These are phyloP conservation scores for Phalloptychus januarius DNA, from an alignment of 2,797 vertebrate genomes.

Conservation along the genomic window DNA sequence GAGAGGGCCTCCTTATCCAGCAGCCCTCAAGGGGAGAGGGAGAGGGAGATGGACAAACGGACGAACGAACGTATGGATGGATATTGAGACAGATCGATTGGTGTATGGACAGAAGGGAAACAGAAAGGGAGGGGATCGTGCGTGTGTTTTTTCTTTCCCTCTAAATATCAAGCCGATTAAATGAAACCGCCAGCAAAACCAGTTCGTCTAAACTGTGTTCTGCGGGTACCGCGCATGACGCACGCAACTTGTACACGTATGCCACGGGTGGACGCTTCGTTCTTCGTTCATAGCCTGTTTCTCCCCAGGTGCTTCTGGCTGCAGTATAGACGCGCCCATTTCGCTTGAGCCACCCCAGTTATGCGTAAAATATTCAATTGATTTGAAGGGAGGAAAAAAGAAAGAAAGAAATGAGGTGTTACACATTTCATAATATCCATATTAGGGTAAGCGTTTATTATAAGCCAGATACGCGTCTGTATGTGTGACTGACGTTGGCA, in stretches of 20 bases:
- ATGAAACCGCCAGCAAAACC: background rate
- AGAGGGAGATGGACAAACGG: constrained; percentile 59
- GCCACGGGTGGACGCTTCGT: constrained; percentile 44
- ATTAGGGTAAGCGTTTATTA: constrained; percentile 21
- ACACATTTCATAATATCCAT: constrained; percentile 1
- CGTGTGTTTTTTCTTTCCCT: background rate
- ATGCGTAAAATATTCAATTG: constrained; percentile 29
- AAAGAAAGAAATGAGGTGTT: background rate
- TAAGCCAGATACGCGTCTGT: constrained; percentile 16
- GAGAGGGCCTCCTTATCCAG: constrained; percentile 68
- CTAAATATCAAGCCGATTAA: constrained; percentile 35
- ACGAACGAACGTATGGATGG: constrained; percentile 36
- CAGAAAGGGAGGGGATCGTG: constrained; percentile 12
- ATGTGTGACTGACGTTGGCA: constrained; percentile 18
- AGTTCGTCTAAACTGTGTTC: constrained; percentile 27
- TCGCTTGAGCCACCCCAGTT: constrained; percentile 5
- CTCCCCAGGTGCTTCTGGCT: constrained; percentile 22
- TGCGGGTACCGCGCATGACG: constrained; percentile 78
- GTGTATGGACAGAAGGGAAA: constrained; percentile 52
- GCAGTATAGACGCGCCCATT: constrained; percentile 17
- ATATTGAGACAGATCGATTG: constrained; percentile 23
- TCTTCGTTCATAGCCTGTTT: constrained; percentile 32
- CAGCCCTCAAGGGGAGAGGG: constrained; percentile 69
- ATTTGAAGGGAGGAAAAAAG: background rate
- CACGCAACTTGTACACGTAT: constrained; percentile 70